A percentile compares a stretch with the other conserved stretches of the same genome.
These are phyloP conservation scores for Lamproptera curius DNA, from an alignment of 2,888 invertebrate species.

Conservation along the genomic window DNA sequence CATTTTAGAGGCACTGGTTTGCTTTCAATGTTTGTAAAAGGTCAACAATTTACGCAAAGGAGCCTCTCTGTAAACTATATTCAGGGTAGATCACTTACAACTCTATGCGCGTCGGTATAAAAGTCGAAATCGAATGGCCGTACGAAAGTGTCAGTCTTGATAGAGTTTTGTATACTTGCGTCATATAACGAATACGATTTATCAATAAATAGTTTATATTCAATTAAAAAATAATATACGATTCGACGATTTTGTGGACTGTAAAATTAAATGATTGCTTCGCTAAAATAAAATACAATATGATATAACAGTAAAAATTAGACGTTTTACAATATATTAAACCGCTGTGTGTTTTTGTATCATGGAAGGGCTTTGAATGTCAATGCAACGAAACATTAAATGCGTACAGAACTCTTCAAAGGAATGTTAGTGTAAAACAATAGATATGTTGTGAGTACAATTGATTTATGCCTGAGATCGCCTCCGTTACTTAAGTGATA, in stretches of 20 bases:
- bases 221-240: conserved; percentile 13
- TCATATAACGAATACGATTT: conserved; percentile 7
- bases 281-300: conserved; percentile 7
- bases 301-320: conserved; percentile 2
- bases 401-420: neutral
- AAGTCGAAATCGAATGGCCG: conserved; percentile 12
- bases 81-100: conserved; percentile 9
- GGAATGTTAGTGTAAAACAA: conserved; percentile 11
- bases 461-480: conserved; percentile 20
- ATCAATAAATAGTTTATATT: neutral
- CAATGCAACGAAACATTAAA: neutral
- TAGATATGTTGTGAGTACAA: conserved; percentile 2
- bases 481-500: conserved; percentile 47
- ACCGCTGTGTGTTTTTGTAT: conserved; percentile 2
- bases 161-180: conserved; percentile 9
- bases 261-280: conserved; percentile 6
- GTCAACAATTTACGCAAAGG: conserved; percentile 39
- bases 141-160: conserved; percentile 17
- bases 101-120: neutral
- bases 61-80: conserved; percentile 26
- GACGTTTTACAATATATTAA: conserved; percentile 3
- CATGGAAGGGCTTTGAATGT: conserved; percentile 4
- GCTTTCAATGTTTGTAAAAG: neutral
- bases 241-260: conserved; percentile 9
- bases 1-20: conserved; percentile 28